Evolutionary conservation across 2,113 vertebrate genomes (phyloP).

Genomic region (Crypturellus undulatus): DNA sequence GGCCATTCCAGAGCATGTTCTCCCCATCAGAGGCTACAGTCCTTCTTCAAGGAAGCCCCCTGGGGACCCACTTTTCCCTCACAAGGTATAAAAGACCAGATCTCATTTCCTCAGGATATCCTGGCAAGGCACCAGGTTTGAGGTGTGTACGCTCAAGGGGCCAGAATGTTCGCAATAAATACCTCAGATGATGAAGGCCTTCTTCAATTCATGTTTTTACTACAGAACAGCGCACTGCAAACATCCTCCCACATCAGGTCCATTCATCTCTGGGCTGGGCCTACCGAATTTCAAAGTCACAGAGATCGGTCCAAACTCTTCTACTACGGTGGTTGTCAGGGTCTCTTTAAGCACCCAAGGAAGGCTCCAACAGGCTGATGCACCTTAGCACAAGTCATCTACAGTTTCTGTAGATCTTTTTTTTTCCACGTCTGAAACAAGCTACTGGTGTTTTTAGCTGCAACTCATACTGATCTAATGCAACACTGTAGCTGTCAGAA

Average conservation of each 20-base stretch:
- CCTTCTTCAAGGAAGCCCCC: not conserved
- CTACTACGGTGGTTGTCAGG: not conserved
- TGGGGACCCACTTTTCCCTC: not conserved
- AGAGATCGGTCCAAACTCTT: not conserved
- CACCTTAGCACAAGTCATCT: not conserved
- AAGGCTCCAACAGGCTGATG: not conserved
- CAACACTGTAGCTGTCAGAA: not conserved
- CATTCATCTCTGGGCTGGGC: not conserved
- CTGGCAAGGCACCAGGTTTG: not conserved
- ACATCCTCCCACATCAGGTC: accelerated
- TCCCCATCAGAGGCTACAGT: not conserved
- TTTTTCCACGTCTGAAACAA: accelerated
- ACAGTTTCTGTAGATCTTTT: not conserved
- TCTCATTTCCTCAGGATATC: not conserved
- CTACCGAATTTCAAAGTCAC: not conserved
- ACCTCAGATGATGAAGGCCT: not conserved
- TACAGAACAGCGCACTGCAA: not conserved
- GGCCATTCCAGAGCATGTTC: not conserved
- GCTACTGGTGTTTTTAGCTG: not conserved
- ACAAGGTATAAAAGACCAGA: not conserved
- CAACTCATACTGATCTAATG: not conserved
- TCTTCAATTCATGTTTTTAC: not conserved
- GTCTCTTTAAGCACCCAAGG: not conserved
- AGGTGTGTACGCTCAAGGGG: not conserved
- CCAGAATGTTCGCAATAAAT: not conserved